A percentile compares a stretch with the other conserved stretches of the same genome.
These are phyloP conservation scores for Epistrophella euchroma DNA, from an alignment of 2,888 invertebrate species.

Conservation along the genomic window DNA sequence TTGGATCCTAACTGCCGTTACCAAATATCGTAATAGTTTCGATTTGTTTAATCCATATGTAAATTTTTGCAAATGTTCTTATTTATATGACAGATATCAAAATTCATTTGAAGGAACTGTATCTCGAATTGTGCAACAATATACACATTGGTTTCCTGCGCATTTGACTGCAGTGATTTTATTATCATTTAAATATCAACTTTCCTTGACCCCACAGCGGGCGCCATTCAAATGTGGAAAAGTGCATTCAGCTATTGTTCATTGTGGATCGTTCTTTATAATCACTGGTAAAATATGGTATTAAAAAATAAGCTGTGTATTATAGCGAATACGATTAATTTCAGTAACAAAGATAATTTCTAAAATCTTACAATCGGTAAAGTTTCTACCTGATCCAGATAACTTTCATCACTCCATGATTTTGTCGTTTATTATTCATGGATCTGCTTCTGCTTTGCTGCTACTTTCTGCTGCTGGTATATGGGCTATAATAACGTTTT, in stretches of 20 bases:
- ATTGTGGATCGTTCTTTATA: conserved; percentile 84
- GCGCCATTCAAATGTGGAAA: conserved; percentile 84
- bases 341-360: conserved; percentile 77
- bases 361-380: conserved; percentile 73
- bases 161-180: conserved; percentile 88
- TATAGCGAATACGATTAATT: neutral
- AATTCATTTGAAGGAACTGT: conserved; percentile 86
- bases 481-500: conserved; percentile 86
- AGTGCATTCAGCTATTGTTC: conserved; percentile 86
- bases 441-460: conserved; percentile 86
- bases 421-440: conserved; percentile 87
- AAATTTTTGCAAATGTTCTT: conserved; percentile 1
- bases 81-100: conserved; percentile 80
- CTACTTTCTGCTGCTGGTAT: conserved; percentile 85
- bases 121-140: conserved; percentile 88
- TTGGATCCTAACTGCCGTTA: conserved; percentile 90
- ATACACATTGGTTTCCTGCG: conserved; percentile 87
- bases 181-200: conserved; percentile 86
- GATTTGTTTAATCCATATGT: neutral
- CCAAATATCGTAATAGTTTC: conserved; percentile 85
- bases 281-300: conserved; percentile 79
- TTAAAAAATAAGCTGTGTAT: neutral
- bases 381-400: conserved; percentile 77
- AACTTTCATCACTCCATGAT: conserved; percentile 81
- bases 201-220: conserved; percentile 82